Conservation (phyloP, 2,113 vertebrate species). For the Phalacrocorax brasilianus region DNA sequence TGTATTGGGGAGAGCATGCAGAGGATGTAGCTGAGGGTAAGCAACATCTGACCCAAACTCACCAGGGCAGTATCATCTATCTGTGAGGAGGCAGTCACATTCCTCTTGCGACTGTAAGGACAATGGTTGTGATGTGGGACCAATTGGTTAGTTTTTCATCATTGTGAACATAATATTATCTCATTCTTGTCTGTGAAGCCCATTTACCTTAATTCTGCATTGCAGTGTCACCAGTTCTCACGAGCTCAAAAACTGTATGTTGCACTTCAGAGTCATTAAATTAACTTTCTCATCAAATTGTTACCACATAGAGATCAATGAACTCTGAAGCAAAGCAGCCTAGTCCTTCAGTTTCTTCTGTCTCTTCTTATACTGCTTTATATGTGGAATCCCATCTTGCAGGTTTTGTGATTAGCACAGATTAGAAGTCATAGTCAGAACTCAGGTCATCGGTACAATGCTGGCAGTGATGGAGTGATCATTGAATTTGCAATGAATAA, state of each 20-base stretch:
- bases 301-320: neutral
- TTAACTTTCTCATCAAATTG: neutral
- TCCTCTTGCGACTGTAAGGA: neutral
- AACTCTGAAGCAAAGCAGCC: neutral
- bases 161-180: neutral
- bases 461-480: neutral
- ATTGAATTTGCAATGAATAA: slow-evolving; percentile 1
- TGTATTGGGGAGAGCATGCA: neutral
- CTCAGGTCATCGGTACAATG: neutral
- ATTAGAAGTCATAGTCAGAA: neutral
- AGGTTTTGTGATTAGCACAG: neutral
- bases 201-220: neutral
- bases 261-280: neutral
- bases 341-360: neutral
- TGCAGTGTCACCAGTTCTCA: neutral
- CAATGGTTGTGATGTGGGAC: neutral
- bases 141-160: neutral
- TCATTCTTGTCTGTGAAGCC: neutral
- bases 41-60: neutral
- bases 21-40: neutral
- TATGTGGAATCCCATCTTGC: neutral
- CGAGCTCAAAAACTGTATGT: neutral
- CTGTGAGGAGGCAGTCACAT: neutral
- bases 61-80: neutral
- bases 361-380: neutral